Percentiles rank a stretch among this genome's conserved stretches.
phyloP scores from a whole-genome alignment of 2,888 invertebrate species.

The Meloe dianella region DNA sequence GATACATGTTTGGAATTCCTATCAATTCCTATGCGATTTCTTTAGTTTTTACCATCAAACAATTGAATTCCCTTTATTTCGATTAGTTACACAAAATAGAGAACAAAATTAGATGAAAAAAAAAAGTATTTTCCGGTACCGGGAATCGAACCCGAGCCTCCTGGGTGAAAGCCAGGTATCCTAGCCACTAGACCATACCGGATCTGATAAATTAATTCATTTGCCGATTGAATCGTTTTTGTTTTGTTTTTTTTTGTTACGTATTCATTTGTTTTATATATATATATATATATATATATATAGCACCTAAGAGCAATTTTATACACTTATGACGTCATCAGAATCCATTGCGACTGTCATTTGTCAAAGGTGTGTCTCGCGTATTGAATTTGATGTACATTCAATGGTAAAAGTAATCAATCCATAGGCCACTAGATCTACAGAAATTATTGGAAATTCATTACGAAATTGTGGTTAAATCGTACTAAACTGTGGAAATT shows the following conservation, averaged over 20 bases:
- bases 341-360: constrained; percentile 39
- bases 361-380: constrained; percentile 47
- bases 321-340: neutral
- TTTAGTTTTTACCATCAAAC: too few species aligned
- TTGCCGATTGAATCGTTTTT: too few species aligned
- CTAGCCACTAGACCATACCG: constrained; percentile 68
- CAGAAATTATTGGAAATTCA: too few species aligned
- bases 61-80: too few species aligned
- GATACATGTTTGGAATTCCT: constrained; percentile 44
- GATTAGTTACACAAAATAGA: too few species aligned
- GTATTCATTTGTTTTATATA: too few species aligned
- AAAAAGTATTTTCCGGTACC: constrained; percentile 60
- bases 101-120: too few species aligned
- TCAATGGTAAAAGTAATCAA: constrained; percentile 16
- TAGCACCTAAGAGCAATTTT: neutral
- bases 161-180: constrained; percentile 69
- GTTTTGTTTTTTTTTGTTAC: too few species aligned
- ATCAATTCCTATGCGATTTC: neutral
- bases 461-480: too few species aligned
- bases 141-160: constrained; percentile 70
- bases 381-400: constrained; percentile 23
- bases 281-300: too few species aligned
- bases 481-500: too few species aligned
- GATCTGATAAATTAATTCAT: constrained; percentile 43
- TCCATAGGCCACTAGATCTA: neutral